A percentile compares a stretch with the other conserved stretches of the same genome.
Conservation (phyloP, 2,797 vertebrate genomes). For the Sandelia bainsii region DNA sequence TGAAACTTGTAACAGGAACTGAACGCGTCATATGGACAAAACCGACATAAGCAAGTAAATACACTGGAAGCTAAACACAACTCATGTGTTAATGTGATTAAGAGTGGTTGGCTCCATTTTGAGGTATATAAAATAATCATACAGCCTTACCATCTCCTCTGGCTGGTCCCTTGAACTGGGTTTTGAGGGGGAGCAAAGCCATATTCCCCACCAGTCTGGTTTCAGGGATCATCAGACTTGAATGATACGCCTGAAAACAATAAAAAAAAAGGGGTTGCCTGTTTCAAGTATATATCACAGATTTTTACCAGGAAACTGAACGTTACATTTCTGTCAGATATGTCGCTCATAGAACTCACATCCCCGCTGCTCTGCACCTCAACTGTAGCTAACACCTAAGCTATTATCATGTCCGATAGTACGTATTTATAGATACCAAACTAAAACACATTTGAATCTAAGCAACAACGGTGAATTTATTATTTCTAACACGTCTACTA, state of each 20-base stretch:
- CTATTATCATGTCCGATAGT: no score
- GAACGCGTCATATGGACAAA: not conserved
- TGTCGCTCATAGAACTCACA: not conserved
- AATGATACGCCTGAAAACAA: constrained; percentile 93
- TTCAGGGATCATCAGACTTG: constrained; percentile 90
- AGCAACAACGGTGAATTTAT: rapidly evolving
- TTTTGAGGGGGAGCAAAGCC: constrained; percentile 94
- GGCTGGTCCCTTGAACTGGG: constrained; percentile 98
- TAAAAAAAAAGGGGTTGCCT: not conserved
- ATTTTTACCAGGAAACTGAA: not conserved
- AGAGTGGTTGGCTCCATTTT: rapidly evolving
- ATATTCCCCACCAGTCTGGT: constrained; percentile 95
- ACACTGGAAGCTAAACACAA: not conserved
- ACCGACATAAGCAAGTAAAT: rapidly evolving
- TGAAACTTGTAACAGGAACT: constrained; percentile 50
- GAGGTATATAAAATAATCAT: rapidly evolving
- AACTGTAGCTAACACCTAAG: no score
- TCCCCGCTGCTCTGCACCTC: not conserved
- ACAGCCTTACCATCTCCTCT: constrained; percentile 85
- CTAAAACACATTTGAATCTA: not conserved
- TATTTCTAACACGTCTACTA: not conserved
- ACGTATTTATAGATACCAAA: rapidly evolving
- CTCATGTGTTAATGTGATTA: rapidly evolving
- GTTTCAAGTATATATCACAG: not conserved
- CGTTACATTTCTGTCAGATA: not conserved